These are phyloP conservation scores for Eudorcas thomsonii DNA, from an alignment of 2,113 vertebrate species.

Conservation along the genomic window DNA sequence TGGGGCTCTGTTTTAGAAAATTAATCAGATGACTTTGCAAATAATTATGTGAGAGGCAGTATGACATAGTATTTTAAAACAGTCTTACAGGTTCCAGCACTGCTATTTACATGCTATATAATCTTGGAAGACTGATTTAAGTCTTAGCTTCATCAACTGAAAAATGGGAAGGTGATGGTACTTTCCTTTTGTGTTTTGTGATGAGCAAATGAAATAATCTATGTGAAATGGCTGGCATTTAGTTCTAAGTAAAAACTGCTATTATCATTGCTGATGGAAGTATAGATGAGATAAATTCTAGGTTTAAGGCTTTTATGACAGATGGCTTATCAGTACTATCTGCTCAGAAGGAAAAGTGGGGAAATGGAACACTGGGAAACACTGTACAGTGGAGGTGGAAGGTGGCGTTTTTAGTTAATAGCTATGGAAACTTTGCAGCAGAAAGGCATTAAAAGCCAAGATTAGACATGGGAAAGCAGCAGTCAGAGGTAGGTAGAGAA, in stretches of 20 bases:
- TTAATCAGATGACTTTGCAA: constrained; percentile 24
- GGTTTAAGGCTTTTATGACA: neutral
- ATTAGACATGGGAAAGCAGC: neutral
- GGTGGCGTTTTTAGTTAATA: neutral
- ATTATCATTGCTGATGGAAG: neutral
- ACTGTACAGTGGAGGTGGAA: neutral
- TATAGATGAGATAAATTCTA: neutral
- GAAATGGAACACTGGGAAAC: neutral
- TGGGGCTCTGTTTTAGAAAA: constrained; percentile 37
- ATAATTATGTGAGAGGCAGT: constrained; percentile 28
- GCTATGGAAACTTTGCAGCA: neutral
- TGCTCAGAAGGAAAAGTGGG: neutral
- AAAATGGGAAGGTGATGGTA: neutral
- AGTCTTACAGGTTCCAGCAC: neutral
- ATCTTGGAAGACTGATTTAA: neutral
- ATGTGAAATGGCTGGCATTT: neutral
- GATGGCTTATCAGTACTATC: neutral
- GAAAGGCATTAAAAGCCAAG: neutral
- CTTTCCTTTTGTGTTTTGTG: neutral
- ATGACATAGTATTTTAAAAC: constrained; percentile 7
- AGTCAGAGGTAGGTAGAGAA: neutral
- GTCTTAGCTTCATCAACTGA: neutral
- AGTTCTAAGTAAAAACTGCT: neutral
- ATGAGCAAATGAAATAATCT: neutral
- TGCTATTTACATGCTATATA: neutral